phyloP scores from a whole-genome alignment of 2,113 vertebrate species.

The Pandion haliaetus region DNA sequence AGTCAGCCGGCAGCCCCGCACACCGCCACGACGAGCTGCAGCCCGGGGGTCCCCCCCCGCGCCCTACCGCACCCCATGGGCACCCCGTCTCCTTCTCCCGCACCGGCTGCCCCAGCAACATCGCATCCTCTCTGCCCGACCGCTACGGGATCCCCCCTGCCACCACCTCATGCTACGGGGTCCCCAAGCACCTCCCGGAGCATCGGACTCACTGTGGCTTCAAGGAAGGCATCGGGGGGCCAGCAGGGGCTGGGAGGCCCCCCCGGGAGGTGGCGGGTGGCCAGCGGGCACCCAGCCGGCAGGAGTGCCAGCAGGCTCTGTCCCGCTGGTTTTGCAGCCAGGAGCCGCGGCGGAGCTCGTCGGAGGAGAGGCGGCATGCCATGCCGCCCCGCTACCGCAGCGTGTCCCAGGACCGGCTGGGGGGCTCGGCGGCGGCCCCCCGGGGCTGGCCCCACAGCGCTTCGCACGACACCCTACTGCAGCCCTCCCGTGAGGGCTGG shows the following conservation, averaged over 20 bases:
- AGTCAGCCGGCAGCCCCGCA: conserved; percentile 68
- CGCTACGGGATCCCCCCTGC: not conserved
- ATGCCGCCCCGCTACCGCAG: conserved; percentile 88
- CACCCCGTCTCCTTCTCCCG: conserved; percentile 73
- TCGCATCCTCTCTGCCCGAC: conserved; percentile 28
- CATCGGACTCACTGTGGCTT: conserved; percentile 51
- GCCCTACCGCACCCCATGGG: conserved; percentile 60
- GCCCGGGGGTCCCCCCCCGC: conserved; percentile 78
- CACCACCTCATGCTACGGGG: conserved; percentile 68
- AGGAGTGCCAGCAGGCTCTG: conserved; percentile 87
- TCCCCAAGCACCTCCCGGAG: conserved; percentile 67
- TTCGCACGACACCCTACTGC: conserved; percentile 89
- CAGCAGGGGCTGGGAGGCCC: not conserved
- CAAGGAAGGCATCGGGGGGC: not conserved
- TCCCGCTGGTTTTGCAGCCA: conserved; percentile 91
- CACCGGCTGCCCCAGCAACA: conserved; percentile 49
- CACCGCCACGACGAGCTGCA: conserved; percentile 79
- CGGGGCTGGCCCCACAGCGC: conserved; percentile 88
- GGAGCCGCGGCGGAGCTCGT: conserved; percentile 71
- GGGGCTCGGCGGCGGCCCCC: conserved; percentile 58
- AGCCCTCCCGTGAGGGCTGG: conserved; percentile 70
- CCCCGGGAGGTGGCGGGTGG: conserved; percentile 60
- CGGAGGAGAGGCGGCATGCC: conserved; percentile 74
- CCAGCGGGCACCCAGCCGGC: conserved; percentile 65
- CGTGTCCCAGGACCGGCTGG: conserved; percentile 91